Percentiles rank a stretch among this genome's conserved stretches.
phyloP scores from a whole-genome alignment of 2,113 vertebrate species.

The Heterocephalus glaber region DNA sequence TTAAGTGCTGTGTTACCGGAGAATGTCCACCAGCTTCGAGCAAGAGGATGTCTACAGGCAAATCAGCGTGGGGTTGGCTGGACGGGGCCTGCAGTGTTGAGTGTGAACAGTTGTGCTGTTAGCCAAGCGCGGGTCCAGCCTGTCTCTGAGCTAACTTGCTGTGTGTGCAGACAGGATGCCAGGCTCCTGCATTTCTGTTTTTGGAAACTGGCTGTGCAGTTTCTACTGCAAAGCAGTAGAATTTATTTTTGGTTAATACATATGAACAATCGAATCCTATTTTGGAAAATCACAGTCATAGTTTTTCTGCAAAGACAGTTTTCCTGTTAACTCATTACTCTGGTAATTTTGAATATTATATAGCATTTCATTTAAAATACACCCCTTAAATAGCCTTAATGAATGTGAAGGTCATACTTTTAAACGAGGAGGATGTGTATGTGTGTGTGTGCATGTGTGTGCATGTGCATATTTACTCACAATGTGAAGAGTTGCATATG shows the following conservation, averaged over 20 bases:
- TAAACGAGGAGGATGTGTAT: constrained; percentile 7
- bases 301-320: constrained; percentile 84
- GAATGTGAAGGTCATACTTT: constrained; percentile 80
- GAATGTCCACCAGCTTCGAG: constrained; percentile 77
- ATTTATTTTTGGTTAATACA: constrained; percentile 83
- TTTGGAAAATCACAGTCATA: constrained; percentile 83
- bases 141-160: not conserved
- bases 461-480: constrained; percentile 55
- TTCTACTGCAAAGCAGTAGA: constrained; percentile 81
- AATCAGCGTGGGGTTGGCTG: not conserved
- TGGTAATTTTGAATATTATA: constrained; percentile 84
- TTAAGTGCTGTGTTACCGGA: constrained; percentile 78
- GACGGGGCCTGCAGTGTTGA: not conserved
- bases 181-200: constrained; percentile 82
- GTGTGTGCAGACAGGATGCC: constrained; percentile 11
- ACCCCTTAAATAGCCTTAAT: constrained; percentile 84
- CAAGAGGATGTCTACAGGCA: constrained; percentile 50
- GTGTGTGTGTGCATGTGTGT: not conserved
- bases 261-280: constrained; percentile 80
- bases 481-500: not conserved
- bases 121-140: not conserved
- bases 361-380: constrained; percentile 81
- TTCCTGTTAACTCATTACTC: constrained; percentile 80
- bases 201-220: constrained; percentile 83
- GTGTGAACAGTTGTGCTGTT: not conserved